Evolutionary conservation across 2,113 vertebrate species (phyloP).

Genomic region (Dipodomys stephensi): DNA sequence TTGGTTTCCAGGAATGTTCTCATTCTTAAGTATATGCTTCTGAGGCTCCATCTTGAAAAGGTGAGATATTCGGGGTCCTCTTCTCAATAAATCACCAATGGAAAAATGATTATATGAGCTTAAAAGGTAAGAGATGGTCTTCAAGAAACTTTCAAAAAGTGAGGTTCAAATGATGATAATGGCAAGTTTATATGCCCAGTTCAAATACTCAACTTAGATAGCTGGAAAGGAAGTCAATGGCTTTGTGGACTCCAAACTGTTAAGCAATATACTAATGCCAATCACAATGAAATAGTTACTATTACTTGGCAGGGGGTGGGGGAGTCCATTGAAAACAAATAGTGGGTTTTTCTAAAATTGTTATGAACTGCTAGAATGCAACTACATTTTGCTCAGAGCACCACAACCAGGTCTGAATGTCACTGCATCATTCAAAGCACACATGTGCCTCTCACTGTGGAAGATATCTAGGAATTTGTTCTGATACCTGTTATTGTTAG

Average conservation of each 20-base stretch:
- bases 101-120: constrained; percentile 6
- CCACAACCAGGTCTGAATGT: background rate
- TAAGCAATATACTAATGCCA: background rate
- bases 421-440: background rate
- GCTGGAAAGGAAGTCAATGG: constrained; percentile 36
- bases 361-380: background rate
- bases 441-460: background rate
- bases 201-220: constrained; percentile 55
- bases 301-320: constrained; percentile 50
- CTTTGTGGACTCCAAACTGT: constrained; percentile 27
- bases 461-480: constrained; percentile 15
- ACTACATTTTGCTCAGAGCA: background rate
- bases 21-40: background rate
- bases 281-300: background rate
- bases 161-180: constrained; percentile 32
- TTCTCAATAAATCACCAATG: constrained; percentile 2
- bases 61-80: background rate
- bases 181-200: constrained; percentile 26
- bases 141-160: constrained; percentile 27
- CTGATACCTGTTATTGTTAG: background rate
- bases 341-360: background rate
- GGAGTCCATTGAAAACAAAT: background rate
- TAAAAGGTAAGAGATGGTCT: background rate
- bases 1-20: constrained; percentile 15
- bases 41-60: background rate